These are phyloP conservation scores for Dendronephthya gigantea DNA, from an alignment of 64 coral and sea anemone species.

Conservation along the genomic window DNA sequence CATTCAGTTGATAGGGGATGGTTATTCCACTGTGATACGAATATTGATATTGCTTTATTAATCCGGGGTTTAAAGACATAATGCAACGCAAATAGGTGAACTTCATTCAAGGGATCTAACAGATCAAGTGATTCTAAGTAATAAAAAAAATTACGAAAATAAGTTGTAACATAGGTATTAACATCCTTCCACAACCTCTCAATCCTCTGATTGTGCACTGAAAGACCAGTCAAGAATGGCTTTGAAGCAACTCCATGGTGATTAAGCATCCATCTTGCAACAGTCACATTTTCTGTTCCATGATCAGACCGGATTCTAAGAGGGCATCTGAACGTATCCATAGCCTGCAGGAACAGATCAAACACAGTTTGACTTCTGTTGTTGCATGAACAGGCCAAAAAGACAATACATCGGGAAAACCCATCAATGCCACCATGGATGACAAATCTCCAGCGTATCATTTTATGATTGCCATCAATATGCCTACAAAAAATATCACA, in stretches of 20 bases:
- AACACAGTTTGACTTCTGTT: neutral
- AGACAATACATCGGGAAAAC: neutral
- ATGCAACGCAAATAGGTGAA: neutral
- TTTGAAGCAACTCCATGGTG: neutral
- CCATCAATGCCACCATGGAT: slow-evolving; percentile 1
- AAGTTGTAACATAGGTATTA: neutral
- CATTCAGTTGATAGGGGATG: neutral
- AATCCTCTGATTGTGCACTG: slow-evolving; percentile 14
- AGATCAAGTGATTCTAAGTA: neutral
- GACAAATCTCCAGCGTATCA: too few species aligned
- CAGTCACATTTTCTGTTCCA: neutral
- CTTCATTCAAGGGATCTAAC: slow-evolving; percentile 7
- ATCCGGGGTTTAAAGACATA: neutral
- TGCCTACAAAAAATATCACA: neutral
- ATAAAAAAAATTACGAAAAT: neutral
- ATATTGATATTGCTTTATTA: neutral
- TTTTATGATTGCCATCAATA: neutral
- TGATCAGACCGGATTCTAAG: neutral
- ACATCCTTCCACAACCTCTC: slow-evolving; percentile 14
- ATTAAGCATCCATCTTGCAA: neutral
- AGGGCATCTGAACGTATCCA: neutral
- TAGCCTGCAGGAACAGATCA: neutral
- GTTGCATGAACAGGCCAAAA: neutral
- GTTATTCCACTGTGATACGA: slow-evolving; percentile 2
- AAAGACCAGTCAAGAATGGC: neutral